Evolutionary conservation across 2,888 invertebrate species (phyloP).

Genomic region (Rhabditoides inermis): DNA sequence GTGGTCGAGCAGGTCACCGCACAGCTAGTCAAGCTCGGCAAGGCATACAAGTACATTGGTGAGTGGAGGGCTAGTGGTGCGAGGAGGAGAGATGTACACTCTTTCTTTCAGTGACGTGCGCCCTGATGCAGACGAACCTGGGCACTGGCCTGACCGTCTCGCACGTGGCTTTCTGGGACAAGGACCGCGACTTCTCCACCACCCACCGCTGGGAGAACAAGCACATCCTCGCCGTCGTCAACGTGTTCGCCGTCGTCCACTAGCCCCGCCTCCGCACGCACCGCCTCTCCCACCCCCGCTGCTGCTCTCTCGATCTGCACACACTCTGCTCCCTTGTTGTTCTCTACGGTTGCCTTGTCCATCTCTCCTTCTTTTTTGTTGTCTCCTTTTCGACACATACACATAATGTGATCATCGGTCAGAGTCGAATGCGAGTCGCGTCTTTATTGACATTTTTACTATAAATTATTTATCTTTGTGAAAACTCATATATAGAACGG

Average conservation of each 20-base stretch:
- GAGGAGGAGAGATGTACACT: not conserved
- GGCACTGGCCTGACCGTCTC: conserved; percentile 96
- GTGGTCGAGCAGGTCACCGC: conserved; percentile 90
- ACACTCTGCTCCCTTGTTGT: no score
- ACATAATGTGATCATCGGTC: no score
- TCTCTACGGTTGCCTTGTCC: no score
- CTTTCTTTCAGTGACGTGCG: conserved; percentile 75
- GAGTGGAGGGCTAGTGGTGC: conserved; percentile 38
- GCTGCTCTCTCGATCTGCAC: no score
- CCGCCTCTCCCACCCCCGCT: no score
- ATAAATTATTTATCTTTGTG: no score
- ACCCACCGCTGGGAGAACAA: conserved; percentile 99
- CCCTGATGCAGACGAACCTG: conserved; percentile 93
- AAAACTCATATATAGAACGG: no score
- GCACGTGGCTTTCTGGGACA: conserved; percentile 98
- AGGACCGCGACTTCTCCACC: conserved; percentile 88
- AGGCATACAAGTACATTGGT: conserved; percentile 98
- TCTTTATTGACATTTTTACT: no score
- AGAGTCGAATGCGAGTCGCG: no score
- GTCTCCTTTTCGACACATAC: no score
- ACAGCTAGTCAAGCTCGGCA: conserved; percentile 84
- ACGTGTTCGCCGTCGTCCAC: conserved; percentile 75
- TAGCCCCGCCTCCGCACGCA: no score
- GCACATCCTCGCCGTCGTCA: conserved; percentile 97
- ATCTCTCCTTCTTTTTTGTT: no score